A percentile compares a stretch with the other conserved stretches of the same genome.
Conservation (phyloP, 2,888 invertebrate genomes). For the Myathropa florea region DNA sequence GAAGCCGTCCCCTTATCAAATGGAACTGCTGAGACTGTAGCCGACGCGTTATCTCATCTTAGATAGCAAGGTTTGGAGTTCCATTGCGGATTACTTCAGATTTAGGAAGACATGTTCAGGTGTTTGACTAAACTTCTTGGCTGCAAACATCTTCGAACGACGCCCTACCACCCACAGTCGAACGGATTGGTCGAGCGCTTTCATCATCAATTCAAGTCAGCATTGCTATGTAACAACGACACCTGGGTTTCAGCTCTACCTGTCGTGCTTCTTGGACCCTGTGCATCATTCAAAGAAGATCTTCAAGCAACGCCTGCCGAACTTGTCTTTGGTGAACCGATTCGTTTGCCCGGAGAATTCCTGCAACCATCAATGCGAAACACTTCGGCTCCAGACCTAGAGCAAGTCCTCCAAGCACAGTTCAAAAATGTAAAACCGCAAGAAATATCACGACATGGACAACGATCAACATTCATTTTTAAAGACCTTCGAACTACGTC, state of each 20-base stretch:
- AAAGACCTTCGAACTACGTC: not conserved
- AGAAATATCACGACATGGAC: not conserved
- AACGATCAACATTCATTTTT: not conserved
- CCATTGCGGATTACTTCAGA: conserved; percentile 9
- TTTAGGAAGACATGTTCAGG: conserved; percentile 5
- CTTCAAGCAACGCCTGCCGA: not conserved
- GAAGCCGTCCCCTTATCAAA: conserved; percentile 20
- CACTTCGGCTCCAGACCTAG: not conserved
- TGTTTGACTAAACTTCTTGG: not conserved
- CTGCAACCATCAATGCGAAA: not conserved
- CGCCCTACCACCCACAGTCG: not conserved
- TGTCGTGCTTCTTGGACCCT: too few relatives aligned
- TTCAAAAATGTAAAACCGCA: not conserved
- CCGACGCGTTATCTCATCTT: too few relatives aligned
- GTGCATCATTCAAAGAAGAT: not conserved
- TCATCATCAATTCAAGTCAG: not conserved
- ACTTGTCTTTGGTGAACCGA: not conserved
- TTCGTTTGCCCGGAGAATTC: not conserved
- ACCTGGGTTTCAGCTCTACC: too few relatives aligned
- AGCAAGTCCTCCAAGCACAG: too few relatives aligned
- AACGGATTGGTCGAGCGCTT: not conserved
- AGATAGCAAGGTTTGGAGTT: conserved; percentile 12
- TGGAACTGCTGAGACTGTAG: conserved; percentile 11
- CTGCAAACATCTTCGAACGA: too few relatives aligned
- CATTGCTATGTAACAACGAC: too few relatives aligned